Base-by-base conservation (phyloP, 2,888 invertebrate genomes). In the Galeruca laticollis region DNA sequence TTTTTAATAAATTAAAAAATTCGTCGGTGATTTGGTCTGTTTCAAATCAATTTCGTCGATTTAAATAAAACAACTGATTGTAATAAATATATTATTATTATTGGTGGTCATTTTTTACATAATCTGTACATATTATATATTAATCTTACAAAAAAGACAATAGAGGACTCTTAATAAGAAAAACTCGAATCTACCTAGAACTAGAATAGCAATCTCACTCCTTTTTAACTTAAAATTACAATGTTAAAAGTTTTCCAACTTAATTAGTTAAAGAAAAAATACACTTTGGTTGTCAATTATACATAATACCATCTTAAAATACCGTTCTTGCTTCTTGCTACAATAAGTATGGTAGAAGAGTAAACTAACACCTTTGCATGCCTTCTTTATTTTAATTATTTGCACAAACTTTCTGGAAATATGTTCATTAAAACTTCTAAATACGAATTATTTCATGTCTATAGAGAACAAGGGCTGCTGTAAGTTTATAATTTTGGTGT, bases 271-370 rank as follows among this genome's bases (percentile, higher is more conserved):
- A 10, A 73, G 76, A 75, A 78, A 76, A 78, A 80, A 80, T 80
- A 80, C 78, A 78, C 80, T 80, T 81, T 80, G 79, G 78, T 79
- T n/a, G n/a, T 80, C 78, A 78, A 78, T 75, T 78, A 76, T 79
- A 26, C 6, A 74, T 81, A 81, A 81, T 81, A 81, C 81, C 80
- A 81, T 81, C 79, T 78, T 74, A 76, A 80, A 81, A 81, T 80
- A 81, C 81, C 79, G 78, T 74, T 70, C 72, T n/a, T 76, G 26
- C 26, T 26, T 26, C 26, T 26, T 18, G 6, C 47, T 47, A 18
- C 47, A 6, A 47, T 47, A 47, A 15, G 47, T 15, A 6, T 0
- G 18, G 47, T 47, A 47, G 47, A 47, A 47, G 8, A 18, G 15
- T 47, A 47, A 47, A 47, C 47, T 47, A 15, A 9, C 47, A 47